phyloP scores from a whole-genome alignment of 2,797 vertebrate genomes.

The Pipistrellus nathusii region DNA sequence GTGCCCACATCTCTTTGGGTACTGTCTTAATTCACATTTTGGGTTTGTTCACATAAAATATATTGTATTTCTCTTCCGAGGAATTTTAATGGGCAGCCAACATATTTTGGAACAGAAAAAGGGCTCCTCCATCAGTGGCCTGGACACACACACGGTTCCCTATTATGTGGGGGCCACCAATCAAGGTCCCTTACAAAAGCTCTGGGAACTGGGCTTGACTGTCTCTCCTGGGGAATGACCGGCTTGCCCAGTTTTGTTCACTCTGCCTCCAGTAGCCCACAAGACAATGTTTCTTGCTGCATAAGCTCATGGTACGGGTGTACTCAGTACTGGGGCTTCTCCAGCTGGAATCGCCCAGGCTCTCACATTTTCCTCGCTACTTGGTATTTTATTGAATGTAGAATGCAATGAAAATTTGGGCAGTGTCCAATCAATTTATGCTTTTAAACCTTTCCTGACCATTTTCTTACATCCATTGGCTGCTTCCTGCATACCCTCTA shows the following conservation, averaged over 20 bases:
- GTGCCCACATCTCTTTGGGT: not conserved
- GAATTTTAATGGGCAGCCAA: conserved; percentile 54
- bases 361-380: not conserved
- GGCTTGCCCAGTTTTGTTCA: not conserved
- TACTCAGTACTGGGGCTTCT: not conserved
- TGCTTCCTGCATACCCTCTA: no score
- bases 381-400: not conserved
- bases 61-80: conserved; percentile 51
- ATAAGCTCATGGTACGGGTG: not conserved
- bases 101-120: conserved; percentile 7
- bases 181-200: not conserved
- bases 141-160: not conserved
- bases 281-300: not conserved
- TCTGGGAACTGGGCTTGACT: not conserved
- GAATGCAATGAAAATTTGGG: not conserved
- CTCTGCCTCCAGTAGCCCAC: not conserved
- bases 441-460: not conserved
- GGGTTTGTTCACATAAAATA: conserved; percentile 56
- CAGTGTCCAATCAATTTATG: not conserved
- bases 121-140: not conserved
- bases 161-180: not conserved
- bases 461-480: not conserved
- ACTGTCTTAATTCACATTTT: conserved; percentile 44
- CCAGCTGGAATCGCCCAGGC: not conserved
- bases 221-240: not conserved